Percentiles rank a stretch among this genome's conserved stretches.
Conservation (phyloP, 2,797 vertebrate species). For the Arrhamphus sclerolepis region DNA sequence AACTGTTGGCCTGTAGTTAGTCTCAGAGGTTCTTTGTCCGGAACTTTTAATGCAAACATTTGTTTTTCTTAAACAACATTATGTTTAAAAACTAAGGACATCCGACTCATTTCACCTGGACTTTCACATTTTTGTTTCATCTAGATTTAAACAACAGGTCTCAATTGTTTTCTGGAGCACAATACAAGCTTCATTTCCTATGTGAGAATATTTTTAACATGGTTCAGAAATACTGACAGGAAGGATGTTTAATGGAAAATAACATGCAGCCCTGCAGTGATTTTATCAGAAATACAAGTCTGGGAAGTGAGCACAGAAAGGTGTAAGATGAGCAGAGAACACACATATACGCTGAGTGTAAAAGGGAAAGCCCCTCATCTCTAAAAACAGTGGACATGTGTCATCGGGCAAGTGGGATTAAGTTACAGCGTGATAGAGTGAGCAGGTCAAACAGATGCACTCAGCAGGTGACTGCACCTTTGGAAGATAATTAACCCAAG, state of each 20-base stretch:
- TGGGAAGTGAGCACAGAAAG: conserved; percentile 39
- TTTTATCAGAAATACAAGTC: conserved; percentile 44
- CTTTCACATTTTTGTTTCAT: no score
- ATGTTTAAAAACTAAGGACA: no score
- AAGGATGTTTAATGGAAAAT: conserved; percentile 5
- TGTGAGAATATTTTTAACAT: no score
- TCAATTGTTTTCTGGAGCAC: no score
- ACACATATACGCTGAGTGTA: conserved; percentile 35
- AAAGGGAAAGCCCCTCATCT: conserved; percentile 69
- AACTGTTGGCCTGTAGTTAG: no score
- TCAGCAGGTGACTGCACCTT: conserved; percentile 46
- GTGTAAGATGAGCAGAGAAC: conserved; percentile 48
- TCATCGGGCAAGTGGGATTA: conserved; percentile 39
- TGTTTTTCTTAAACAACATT: no score
- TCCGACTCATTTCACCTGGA: no score
- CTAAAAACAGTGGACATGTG: conserved; percentile 50
- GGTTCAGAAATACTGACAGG: no score
- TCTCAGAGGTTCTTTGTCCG: no score
- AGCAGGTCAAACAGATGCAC: conserved; percentile 64
- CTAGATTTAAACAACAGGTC: no score
- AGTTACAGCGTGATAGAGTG: conserved; percentile 56
- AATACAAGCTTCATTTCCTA: no score
- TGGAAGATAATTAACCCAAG: conserved; percentile 44
- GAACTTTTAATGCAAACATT: no score
- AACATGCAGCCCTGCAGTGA: conserved; percentile 5